Conservation (phyloP, 2,888 invertebrate genomes). For the Lasioglossum morio region DNA sequence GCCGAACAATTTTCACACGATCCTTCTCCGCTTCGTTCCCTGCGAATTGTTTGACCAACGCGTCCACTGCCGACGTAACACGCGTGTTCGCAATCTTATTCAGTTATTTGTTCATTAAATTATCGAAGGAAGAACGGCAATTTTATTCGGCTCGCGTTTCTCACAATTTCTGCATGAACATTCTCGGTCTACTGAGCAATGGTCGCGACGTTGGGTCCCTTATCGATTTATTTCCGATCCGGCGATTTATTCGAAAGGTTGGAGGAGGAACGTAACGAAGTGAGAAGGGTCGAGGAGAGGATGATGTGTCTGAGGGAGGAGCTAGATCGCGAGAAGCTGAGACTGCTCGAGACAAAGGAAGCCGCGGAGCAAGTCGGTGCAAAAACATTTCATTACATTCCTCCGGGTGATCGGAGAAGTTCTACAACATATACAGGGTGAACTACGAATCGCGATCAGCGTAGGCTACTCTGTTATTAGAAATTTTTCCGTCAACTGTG, state of each 20-base stretch:
- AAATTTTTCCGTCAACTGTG: too few species aligned
- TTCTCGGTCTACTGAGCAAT: not conserved
- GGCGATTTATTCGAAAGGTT: slow-evolving; percentile 44
- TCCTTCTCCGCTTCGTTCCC: too few species aligned
- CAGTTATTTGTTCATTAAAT: not conserved
- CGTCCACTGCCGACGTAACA: too few species aligned
- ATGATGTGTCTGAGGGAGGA: slow-evolving; percentile 34
- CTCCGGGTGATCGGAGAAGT: not conserved
- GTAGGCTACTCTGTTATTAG: too few species aligned
- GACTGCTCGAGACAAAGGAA: slow-evolving; percentile 24
- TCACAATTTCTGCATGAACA: not conserved
- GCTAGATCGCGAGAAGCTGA: slow-evolving; percentile 37
- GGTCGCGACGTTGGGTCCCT: not conserved
- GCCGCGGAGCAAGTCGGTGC: slow-evolving; percentile 24
- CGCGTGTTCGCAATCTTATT: too few species aligned
- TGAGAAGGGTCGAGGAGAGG: slow-evolving; percentile 45
- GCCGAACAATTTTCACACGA: too few species aligned
- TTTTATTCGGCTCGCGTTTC: not conserved
- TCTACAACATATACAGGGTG: not conserved
- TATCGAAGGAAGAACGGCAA: not conserved
- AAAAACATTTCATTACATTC: not conserved
- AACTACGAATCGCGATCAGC: too few species aligned
- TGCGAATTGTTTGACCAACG: too few species aligned
- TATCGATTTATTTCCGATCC: not conserved
- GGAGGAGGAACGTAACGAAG: slow-evolving; percentile 49